Evolutionary conservation across 2,797 vertebrate species (phyloP), one percentile per base, ranked within the genome.

Genomic region (Phrynocephalus forsythii): DNA sequence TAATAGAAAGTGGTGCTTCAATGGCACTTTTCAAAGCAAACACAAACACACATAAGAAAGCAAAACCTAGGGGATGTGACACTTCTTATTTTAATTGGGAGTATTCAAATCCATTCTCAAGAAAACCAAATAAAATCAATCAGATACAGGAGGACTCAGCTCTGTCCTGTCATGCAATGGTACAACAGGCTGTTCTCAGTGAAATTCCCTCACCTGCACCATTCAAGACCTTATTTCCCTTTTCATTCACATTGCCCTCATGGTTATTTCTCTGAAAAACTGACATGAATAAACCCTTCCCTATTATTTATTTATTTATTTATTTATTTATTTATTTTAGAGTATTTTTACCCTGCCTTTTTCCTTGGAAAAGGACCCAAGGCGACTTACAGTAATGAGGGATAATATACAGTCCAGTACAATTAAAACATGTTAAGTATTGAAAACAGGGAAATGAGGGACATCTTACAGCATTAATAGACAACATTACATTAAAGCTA

Each of bases 241-340:
- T 80, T 63, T 33, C 56, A 30, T 18, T 60, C 56, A 63, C n/a
- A 80, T 80, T 63, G 56, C 30, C 79, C 79, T 11, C 5, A 56
- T 79, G 50, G 56, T 33, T 80, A 63, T 80, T 33, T 80, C 79
- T 60, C 56, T 80, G 79, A 80, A 80, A 80, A 63, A 33, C 28
- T 63, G n/a, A n/a, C n/a, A 80, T 63, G 18, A 33, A 80, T 80
- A 80, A 80, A 80, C 66, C n/a, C 3, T 63, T 38, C n/a, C 79
- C 56, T 33, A 80, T 33, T 33, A 33, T 2, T n/a, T n/a, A n/a
- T n/a, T n/a, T n/a, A n/a, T n/a, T 33, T 33, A 33, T 33, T 33
- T 33, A 33, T 33, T 33, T 33, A 33, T 33, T 33, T 33, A 33
- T 33, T 33, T 33, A 33, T 33, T 33, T 33, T 33, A 33, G 33